Percentiles rank a stretch among this genome's conserved stretches.
Conservation (phyloP, 2,113 vertebrate genomes). For the Noctilio leporinus region DNA sequence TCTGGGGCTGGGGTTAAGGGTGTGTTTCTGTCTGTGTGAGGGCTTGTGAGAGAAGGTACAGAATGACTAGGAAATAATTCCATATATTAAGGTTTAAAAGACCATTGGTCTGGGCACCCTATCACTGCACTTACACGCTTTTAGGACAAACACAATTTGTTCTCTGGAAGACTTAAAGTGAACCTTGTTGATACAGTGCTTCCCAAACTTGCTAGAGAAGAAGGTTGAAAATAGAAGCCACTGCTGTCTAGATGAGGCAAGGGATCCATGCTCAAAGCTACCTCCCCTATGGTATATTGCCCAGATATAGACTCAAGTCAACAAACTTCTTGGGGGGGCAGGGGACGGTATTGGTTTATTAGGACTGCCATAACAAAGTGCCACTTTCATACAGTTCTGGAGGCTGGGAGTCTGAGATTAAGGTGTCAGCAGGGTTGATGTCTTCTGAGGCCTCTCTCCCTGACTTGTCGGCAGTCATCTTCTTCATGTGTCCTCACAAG, state of each 20-base stretch:
- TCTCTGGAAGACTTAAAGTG: background rate
- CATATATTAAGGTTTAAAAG: background rate
- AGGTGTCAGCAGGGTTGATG: background rate
- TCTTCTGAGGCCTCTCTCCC: background rate
- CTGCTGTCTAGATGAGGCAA: rapidly evolving
- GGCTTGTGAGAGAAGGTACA: no score
- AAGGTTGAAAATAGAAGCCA: background rate
- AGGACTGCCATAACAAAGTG: rapidly evolving
- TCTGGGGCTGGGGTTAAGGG: background rate
- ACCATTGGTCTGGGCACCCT: background rate
- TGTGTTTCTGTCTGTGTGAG: background rate
- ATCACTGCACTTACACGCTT: rapidly evolving
- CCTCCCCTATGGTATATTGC: rapidly evolving
- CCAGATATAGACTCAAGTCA: rapidly evolving
- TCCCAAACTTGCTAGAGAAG: background rate
- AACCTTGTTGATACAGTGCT: background rate
- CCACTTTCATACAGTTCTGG: no score
- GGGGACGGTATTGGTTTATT: rapidly evolving
- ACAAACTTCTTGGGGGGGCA: rapidly evolving
- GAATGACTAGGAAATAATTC: background rate
- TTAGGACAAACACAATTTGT: background rate
- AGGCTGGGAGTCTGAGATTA: background rate
- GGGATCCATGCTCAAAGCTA: rapidly evolving
- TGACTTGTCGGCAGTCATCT: rapidly evolving
- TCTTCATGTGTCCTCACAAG: rapidly evolving